Conservation (phyloP, 2,888 invertebrate genomes). For the Lissocephala sabroskyi region DNA sequence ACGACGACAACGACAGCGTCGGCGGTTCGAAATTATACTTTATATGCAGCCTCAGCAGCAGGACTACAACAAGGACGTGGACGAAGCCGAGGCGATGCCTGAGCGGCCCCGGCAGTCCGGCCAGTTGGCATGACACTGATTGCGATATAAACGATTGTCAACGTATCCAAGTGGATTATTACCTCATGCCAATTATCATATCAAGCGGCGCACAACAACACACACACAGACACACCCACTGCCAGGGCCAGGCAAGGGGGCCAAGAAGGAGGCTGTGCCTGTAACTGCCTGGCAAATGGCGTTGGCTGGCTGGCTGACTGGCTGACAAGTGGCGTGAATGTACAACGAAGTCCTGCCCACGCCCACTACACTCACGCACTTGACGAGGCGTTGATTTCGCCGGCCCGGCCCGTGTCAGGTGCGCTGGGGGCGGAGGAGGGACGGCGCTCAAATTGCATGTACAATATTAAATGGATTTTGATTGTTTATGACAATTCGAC, state of each 20-base stretch:
- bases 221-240: conserved; percentile 45
- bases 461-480: conserved; percentile 69
- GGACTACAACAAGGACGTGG: neutral
- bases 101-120: neutral
- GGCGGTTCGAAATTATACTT: conserved; percentile 55
- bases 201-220: too few species aligned
- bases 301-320: conserved; percentile 9
- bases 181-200: conserved; percentile 68
- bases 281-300: conserved; percentile 41
- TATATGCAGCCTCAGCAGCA: conserved; percentile 43
- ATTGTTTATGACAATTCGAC: conserved; percentile 67
- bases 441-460: conserved; percentile 53
- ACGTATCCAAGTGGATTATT: conserved; percentile 67
- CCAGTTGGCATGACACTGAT: conserved; percentile 60
- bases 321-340: conserved; percentile 42
- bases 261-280: too few species aligned
- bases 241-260: neutral
- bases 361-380: conserved; percentile 31
- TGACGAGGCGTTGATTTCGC: conserved; percentile 57
- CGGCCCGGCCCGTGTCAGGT: conserved; percentile 26
- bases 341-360: conserved; percentile 7
- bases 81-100: neutral
- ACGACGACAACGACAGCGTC: conserved; percentile 12
- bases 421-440: conserved; percentile 7
- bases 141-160: conserved; percentile 68